Base-by-base conservation (phyloP, 2,113 vertebrate genomes). In the Osmerus mordax region DNA sequence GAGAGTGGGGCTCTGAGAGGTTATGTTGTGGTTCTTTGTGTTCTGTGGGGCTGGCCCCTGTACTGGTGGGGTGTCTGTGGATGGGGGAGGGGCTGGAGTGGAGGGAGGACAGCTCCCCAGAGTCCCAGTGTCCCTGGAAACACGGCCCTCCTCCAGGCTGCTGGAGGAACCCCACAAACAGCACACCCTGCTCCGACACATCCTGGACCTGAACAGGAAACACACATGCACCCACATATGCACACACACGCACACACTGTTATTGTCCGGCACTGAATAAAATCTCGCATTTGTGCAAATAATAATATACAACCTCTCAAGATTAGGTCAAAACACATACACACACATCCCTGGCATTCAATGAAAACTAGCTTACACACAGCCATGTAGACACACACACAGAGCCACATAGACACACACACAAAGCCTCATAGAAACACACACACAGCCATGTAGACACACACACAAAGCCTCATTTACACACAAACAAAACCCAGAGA, bases 101-200 rank as follows among this genome's bases (percentile, higher is more conserved):
- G 18, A 93, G 81, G 62, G 92, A 93, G 15, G 90, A 91, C 51
- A 91, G 70, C 56, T 91, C 90, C 2, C 91, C 91, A 0, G 86
- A 74, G 18, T 92, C 89, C 76, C 84, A 87, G 65, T 83, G 77
- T 0, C 86, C 85, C 18, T 77, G 51, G 69, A 84, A 85, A 70
- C 77, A 87, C 2, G 87, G 88, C 18, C 79, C 87, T 13, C 86
- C 87, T 0, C 89, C 88, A 0, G 90, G 94, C 84, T 97, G 95
- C 79, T 94, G 94, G 18, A 99, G 85, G 70, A 96, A 93, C 32
- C 96, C 94, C 52, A 97, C 92, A 74, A 99, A 98, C 81, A 94
- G 93, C 86, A 95, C 90, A 78, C 96, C 96, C 72, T 90, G 94
- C 78, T 94, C 94, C 2, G 96, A 94, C 58, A 94, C 92, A 77